These are phyloP conservation scores for Psittacula cyanocephala DNA, from an alignment of 2,113 vertebrate species.

Conservation along the genomic window DNA sequence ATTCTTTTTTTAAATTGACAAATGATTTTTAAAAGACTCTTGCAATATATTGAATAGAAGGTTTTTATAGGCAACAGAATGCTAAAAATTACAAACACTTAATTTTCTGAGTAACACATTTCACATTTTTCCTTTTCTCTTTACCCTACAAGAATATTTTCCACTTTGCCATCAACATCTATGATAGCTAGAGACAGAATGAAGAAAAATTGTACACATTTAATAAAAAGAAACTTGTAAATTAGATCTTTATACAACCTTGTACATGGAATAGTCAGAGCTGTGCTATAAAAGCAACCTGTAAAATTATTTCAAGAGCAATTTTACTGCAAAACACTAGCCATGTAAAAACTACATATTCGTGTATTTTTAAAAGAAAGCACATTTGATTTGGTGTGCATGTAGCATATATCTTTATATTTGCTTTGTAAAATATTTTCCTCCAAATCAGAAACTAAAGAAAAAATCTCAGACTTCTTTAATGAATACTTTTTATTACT, in stretches of 20 bases:
- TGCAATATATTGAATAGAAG: background rate
- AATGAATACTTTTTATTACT: background rate
- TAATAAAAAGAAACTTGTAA: conserved; percentile 26
- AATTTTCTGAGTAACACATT: background rate
- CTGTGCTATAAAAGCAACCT: background rate
- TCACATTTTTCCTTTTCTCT: background rate
- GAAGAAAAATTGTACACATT: background rate
- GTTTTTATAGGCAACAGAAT: background rate
- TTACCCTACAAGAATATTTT: background rate
- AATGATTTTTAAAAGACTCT: background rate
- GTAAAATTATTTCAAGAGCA: conserved; percentile 9
- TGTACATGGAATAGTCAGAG: background rate
- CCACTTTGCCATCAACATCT: background rate
- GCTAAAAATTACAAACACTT: background rate
- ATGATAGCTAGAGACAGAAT: background rate
- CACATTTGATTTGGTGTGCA: background rate
- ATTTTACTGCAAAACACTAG: background rate
- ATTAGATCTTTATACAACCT: background rate
- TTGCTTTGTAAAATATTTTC: background rate
- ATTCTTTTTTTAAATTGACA: background rate
- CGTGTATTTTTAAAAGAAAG: background rate
- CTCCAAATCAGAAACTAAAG: background rate
- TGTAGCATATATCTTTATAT: background rate
- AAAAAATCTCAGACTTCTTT: background rate
- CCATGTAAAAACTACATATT: background rate